Evolutionary conservation across 2,113 vertebrate species (phyloP).

Genomic region (Macquaria ambigua): DNA sequence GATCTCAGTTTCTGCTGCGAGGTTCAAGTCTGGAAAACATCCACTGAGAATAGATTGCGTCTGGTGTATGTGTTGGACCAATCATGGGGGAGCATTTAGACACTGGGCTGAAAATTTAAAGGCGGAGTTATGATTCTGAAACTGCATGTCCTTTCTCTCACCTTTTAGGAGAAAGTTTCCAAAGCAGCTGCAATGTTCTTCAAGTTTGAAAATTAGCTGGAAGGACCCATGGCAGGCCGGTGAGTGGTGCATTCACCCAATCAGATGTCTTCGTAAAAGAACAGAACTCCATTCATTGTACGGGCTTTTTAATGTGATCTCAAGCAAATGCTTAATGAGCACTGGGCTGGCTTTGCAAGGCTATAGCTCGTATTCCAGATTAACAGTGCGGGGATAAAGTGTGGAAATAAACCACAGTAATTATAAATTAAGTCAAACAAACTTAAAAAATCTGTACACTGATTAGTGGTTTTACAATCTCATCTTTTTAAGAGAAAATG

Average conservation of each 20-base stretch:
- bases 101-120: neutral
- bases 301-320: neutral
- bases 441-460: too few relatives aligned
- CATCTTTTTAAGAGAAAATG: too few relatives aligned
- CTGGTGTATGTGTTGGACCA: neutral
- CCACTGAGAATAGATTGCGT: neutral
- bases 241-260: neutral
- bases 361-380: neutral
- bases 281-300: neutral
- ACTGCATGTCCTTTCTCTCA: neutral
- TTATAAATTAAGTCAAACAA: neutral
- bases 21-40: constrained; percentile 42
- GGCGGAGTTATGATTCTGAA: neutral
- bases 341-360: neutral
- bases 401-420: neutral
- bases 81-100: neutral
- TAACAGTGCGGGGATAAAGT: neutral
- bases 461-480: too few relatives aligned
- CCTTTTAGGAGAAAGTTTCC: neutral
- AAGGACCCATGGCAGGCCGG: neutral
- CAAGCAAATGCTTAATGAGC: neutral
- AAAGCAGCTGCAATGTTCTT: neutral
- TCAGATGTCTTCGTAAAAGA: neutral
- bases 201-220: neutral
- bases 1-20: neutral